Evolutionary conservation across 2,113 vertebrate species (phyloP), one percentile per base, ranked within the genome.

Genomic region (Clarias magur): DNA sequence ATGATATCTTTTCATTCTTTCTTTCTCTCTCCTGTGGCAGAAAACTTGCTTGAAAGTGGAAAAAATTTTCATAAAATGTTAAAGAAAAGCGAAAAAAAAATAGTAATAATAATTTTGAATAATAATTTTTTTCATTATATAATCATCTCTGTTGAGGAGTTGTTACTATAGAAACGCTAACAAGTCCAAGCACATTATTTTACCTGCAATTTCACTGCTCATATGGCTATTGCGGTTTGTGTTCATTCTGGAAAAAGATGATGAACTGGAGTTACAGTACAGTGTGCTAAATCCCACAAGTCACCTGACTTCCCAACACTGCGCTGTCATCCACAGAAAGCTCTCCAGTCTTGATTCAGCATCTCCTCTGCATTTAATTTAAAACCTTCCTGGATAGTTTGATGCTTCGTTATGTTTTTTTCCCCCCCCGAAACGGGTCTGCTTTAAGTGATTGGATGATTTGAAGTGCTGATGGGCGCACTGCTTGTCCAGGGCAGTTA

Each of bases 401-500:
- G 93, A 95, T 93, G 93, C 91, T 93, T 95, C 92, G 93, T 95
- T 94, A 94, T 94, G 92, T 82, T 91, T 92, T 6, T 48, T n/a
- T n/a, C 6, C 6, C 42, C 42, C 89, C 67, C 88, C 9, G 13
- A 54, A 92, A 91, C 87, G 89, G 88, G 85, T 88, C 21, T 6
- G 90, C 92, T 95, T 95, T 95, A 95, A 96, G 94, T 95, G 94
- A 95, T 95, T 95, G 94, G 93, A 89, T 67, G 42, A 93, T 94
- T 92, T 89, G 95, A 95, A 95, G 89, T 95, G 95, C 95, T 96
- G 95, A 96, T 94, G 91, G 88, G 92, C 91, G 93, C 94, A 94
- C 90, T 85, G 89, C 91, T 86, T 88, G 92, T 94, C 93, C 92
- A 93, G 94, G 94, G 93, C 93, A 89, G 93, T 94, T 95, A 95